A percentile compares a stretch with the other conserved stretches of the same genome.
Evolutionary conservation across 2,113 vertebrate genomes (phyloP).

Genomic region (Mobula hypostoma): DNA sequence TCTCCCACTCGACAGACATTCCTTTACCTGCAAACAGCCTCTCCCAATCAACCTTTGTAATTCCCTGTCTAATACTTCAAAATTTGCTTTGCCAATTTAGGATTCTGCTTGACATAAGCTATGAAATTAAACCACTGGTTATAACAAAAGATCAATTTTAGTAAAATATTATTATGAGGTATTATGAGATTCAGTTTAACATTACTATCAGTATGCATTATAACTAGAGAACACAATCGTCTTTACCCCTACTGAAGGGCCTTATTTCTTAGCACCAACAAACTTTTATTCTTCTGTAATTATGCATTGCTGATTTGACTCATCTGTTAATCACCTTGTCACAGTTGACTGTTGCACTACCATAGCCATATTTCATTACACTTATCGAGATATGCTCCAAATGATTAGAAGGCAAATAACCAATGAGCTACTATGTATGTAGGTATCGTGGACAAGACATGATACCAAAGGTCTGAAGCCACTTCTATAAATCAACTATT

Average conservation of each 20-base stretch:
- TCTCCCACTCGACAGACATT: too few relatives aligned
- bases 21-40: too few relatives aligned
- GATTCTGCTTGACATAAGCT: not conserved
- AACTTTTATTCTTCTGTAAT: constrained; percentile 86
- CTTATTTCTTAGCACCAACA: constrained; percentile 47
- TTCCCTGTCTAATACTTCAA: too few relatives aligned
- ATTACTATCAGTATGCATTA: not conserved
- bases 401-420: constrained; percentile 67
- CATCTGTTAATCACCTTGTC: constrained; percentile 79
- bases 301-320: constrained; percentile 81
- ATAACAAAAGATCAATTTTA: not conserved
- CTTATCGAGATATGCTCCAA: constrained; percentile 62
- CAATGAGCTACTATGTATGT: constrained; percentile 46
- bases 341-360: constrained; percentile 79
- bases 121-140: not conserved
- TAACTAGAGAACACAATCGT: not conserved
- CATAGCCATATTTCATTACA: constrained; percentile 75
- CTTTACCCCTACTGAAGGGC: not conserved
- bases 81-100: too few relatives aligned
- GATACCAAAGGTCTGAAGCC: constrained; percentile 50
- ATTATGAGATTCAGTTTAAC: not conserved
- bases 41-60: too few relatives aligned
- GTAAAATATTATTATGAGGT: not conserved
- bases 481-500: constrained; percentile 56
- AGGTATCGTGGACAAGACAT: constrained; percentile 53